Percentiles rank a stretch among this genome's conserved stretches.
Conservation (phyloP, 2,797 vertebrate genomes). For the Momotus momota region DNA sequence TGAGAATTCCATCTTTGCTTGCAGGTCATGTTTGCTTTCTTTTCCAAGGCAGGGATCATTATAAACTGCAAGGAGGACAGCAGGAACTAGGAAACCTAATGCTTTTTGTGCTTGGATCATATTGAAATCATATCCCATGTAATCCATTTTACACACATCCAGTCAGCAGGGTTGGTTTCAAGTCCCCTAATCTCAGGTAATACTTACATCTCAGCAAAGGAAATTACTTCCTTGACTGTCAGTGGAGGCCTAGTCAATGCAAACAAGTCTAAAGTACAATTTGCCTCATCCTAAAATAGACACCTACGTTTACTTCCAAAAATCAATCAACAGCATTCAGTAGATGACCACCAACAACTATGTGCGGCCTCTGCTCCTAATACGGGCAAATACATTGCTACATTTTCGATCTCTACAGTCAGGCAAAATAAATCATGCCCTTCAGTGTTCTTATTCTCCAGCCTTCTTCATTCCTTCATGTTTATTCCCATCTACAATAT, state of each 20-base stretch:
- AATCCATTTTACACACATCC: not conserved
- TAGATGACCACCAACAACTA: not conserved
- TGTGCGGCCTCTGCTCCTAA: not conserved
- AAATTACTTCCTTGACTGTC: conserved; percentile 31
- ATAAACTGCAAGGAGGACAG: not conserved
- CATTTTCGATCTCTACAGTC: not conserved
- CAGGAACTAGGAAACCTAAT: not conserved
- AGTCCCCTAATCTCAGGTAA: conserved; percentile 5
- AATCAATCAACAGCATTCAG: conserved; percentile 10
- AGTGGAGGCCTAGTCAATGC: not conserved
- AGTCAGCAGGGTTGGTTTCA: not conserved
- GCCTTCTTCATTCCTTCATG: not conserved
- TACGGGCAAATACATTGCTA: not conserved
- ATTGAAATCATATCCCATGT: not conserved
- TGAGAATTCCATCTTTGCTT: not conserved
- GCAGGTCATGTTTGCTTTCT: not conserved
- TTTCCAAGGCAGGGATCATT: not conserved
- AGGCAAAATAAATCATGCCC: conserved; percentile 8
- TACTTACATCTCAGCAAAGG: not conserved
- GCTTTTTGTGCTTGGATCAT: not conserved
- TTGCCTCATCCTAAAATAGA: not conserved
- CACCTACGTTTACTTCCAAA: not conserved
- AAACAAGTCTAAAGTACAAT: not conserved
- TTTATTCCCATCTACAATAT: conserved; percentile 39
- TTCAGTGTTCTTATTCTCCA: not conserved